Evolutionary conservation across 2,797 vertebrate species (phyloP).

Genomic region (Cuculus canorus): DNA sequence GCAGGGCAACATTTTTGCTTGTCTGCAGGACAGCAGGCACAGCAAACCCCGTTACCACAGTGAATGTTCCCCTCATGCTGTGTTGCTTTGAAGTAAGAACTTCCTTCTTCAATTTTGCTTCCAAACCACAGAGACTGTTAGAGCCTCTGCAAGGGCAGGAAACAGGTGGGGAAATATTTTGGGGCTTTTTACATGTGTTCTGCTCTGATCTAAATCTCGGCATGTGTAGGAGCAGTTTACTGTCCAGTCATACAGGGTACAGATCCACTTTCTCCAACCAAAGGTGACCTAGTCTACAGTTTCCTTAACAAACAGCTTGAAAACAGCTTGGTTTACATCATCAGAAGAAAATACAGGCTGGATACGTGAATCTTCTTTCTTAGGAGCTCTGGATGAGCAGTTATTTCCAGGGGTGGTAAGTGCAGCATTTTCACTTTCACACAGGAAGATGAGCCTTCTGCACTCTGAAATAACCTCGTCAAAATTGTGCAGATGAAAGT

Average conservation of each 20-base stretch:
- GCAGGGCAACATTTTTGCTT: not conserved
- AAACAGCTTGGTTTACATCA: not conserved
- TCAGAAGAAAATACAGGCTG: not conserved
- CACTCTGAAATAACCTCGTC: not conserved
- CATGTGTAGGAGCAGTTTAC: not conserved
- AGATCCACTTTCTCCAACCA: not conserved
- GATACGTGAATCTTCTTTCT: not conserved
- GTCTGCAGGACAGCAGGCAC: not conserved
- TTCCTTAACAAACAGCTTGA: not conserved
- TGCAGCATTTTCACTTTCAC: not conserved
- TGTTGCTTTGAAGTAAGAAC: constrained; percentile 3
- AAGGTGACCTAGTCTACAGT: not conserved
- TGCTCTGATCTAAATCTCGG: not conserved
- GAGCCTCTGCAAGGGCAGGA: not conserved
- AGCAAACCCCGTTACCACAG: not conserved
- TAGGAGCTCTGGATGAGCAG: not conserved
- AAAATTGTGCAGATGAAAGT: not conserved
- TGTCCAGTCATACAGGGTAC: not conserved
- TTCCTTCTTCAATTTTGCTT: not conserved
- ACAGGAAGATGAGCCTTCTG: not conserved
- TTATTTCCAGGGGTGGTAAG: not conserved
- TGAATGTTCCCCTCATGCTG: not conserved
- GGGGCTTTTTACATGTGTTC: not conserved
- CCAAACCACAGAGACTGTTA: not conserved
- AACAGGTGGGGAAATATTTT: not conserved